These are phyloP conservation scores for Eilema depressum DNA, from an alignment of 2,888 invertebrate genomes.

Conservation along the genomic window DNA sequence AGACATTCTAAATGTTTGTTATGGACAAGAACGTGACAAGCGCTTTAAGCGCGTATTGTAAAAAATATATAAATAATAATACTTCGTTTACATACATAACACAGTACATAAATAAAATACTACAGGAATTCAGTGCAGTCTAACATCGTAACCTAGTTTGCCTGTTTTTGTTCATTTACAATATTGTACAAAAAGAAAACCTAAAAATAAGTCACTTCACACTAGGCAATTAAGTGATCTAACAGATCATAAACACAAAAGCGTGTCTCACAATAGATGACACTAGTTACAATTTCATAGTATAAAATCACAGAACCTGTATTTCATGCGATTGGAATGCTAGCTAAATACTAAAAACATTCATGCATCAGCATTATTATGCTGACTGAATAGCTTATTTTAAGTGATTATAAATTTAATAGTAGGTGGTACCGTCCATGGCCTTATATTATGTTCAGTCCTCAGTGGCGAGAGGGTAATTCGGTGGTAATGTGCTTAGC, in stretches of 20 bases:
- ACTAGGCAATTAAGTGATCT: conserved; percentile 25
- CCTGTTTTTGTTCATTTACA: conserved; percentile 5
- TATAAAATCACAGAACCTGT: conserved; percentile 47
- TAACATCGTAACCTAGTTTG: conserved; percentile 14
- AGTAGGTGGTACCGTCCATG: conserved; percentile 46
- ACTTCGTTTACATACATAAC: conserved; percentile 27
- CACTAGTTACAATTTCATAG: conserved; percentile 38
- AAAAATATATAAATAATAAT: conserved; percentile 41
- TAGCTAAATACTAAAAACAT: conserved; percentile 40
- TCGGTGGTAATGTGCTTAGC: conserved; percentile 75
- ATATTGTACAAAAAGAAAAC: conserved; percentile 24
- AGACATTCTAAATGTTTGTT: not conserved
- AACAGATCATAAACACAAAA: conserved; percentile 36
- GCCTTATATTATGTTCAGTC: conserved; percentile 54
- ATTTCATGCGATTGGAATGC: conserved; percentile 51
- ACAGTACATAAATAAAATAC: conserved; percentile 31
- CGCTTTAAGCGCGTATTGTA: conserved; percentile 27
- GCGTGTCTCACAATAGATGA: conserved; percentile 40
- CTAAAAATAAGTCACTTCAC: conserved; percentile 26
- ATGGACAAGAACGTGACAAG: conserved; percentile 6
- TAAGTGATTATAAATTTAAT: conserved; percentile 44
- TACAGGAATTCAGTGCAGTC: conserved; percentile 19
- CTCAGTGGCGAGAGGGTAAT: conserved; percentile 80
- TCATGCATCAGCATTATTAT: conserved; percentile 39
- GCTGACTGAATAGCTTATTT: conserved; percentile 41